Conservation (phyloP, 2,797 vertebrate genomes). For the Rhinella marina region DNA sequence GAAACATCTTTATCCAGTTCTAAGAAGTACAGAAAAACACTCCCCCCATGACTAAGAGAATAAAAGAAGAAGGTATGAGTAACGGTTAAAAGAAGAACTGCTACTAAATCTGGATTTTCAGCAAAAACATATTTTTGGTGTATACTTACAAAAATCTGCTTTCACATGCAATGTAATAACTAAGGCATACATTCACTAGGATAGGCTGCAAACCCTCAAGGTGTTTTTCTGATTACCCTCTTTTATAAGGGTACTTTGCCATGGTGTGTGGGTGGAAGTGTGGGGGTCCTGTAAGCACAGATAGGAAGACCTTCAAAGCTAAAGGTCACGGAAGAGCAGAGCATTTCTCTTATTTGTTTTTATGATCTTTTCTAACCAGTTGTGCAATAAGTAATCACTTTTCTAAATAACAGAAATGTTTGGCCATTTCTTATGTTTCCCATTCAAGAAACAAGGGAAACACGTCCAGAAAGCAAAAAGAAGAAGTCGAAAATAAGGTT, state of each 20-base stretch:
- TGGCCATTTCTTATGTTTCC: neutral
- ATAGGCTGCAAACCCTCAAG: neutral
- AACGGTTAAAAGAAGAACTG: neutral
- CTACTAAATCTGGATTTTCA: neutral
- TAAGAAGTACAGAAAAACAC: slow-evolving; percentile 2
- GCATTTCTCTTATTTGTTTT: neutral
- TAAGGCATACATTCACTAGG: neutral
- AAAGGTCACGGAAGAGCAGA: neutral
- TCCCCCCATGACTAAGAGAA: neutral
- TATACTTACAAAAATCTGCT: neutral
- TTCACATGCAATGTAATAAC: neutral
- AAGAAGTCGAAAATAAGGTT: slow-evolving; percentile 2
- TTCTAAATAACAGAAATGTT: neutral
- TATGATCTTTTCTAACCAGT: neutral
- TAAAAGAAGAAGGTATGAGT: neutral
- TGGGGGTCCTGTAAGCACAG: neutral
- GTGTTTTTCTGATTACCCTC: neutral
- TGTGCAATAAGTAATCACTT: neutral
- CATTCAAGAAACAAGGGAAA: too few species aligned
- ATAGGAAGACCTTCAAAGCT: neutral
- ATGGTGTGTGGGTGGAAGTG: too few species aligned
- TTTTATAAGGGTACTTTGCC: too few species aligned
- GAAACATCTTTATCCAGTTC: neutral
- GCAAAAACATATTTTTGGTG: neutral
- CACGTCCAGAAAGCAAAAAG: neutral